phyloP scores from a whole-genome alignment of 2,797 vertebrate species.

The Hydrolagus colliei region DNA sequence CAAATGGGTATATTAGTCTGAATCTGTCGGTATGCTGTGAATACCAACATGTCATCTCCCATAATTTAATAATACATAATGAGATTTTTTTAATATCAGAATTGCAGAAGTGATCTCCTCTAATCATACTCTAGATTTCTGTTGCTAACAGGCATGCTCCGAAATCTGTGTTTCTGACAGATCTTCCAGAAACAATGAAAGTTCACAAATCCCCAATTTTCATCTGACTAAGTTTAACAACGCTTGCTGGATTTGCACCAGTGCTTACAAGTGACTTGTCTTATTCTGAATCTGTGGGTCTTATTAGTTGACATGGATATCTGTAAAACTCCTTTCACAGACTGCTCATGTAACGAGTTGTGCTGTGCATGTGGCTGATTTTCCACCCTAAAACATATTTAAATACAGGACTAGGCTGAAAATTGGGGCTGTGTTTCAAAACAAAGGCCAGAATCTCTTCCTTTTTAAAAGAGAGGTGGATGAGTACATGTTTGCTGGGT shows the following conservation, averaged over 20 bases:
- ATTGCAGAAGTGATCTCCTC: not conserved
- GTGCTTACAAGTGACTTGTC: too few relatives aligned
- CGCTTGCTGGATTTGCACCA: too few relatives aligned
- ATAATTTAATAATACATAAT: constrained; percentile 13
- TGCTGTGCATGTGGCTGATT: too few relatives aligned
- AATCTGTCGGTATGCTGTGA: not conserved
- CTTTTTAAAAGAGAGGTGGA: too few relatives aligned
- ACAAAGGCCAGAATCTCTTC: too few relatives aligned
- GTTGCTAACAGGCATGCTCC: not conserved
- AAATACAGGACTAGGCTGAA: too few relatives aligned
- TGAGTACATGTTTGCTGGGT: too few relatives aligned
- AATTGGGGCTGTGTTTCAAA: too few relatives aligned
- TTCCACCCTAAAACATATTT: too few relatives aligned
- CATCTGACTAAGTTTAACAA: not conserved
- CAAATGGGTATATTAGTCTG: not conserved
- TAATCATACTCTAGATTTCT: not conserved
- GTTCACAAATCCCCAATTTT: constrained; percentile 4
- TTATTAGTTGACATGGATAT: too few relatives aligned
- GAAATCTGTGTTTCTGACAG: not conserved
- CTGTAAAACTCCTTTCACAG: constrained; percentile 2
- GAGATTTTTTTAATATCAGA: not conserved
- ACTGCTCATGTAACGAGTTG: too few relatives aligned
- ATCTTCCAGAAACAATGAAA: not conserved
- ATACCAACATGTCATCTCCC: not conserved
- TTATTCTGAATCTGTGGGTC: too few relatives aligned